phyloP scores from a whole-genome alignment of 2,797 vertebrate species.

The Poeciliopsis turneri region DNA sequence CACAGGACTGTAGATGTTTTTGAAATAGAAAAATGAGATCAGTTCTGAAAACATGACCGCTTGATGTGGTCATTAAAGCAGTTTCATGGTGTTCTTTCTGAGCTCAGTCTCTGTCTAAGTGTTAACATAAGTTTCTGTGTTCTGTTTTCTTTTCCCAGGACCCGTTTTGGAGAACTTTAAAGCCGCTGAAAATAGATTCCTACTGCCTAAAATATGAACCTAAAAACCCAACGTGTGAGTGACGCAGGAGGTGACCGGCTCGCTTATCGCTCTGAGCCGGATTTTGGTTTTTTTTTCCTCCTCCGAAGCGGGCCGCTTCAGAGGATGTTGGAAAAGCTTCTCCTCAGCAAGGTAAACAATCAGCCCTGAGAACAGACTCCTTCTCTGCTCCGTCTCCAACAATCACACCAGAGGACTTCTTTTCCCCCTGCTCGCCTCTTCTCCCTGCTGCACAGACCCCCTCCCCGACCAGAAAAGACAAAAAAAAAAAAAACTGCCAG shows the following conservation, averaged over 20 bases:
- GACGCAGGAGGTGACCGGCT: slow-evolving; percentile 23
- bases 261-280: slow-evolving; percentile 41
- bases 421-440: slow-evolving; percentile 17
- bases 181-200: slow-evolving; percentile 6
- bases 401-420: slow-evolving; percentile 59
- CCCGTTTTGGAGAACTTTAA: not conserved
- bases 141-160: slow-evolving; percentile 4
- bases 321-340: slow-evolving; percentile 63
- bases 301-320: slow-evolving; percentile 53
- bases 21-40: not conserved
- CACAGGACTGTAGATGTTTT: slow-evolving; percentile 1
- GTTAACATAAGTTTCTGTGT: slow-evolving; percentile 12
- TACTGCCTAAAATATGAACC: slow-evolving; percentile 9
- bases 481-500: slow-evolving; percentile 57
- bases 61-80: not conserved
- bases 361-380: slow-evolving; percentile 67
- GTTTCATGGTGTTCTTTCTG: not conserved
- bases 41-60: not conserved
- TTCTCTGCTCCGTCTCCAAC: slow-evolving; percentile 67
- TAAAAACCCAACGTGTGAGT: slow-evolving; percentile 23
- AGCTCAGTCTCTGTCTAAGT: slow-evolving; percentile 2
- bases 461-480: slow-evolving; percentile 35
- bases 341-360: slow-evolving; percentile 69
- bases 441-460: slow-evolving; percentile 69
- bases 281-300: slow-evolving; percentile 17